Conservation (phyloP, 2,888 invertebrate species). For the Apoda limacodes region DNA sequence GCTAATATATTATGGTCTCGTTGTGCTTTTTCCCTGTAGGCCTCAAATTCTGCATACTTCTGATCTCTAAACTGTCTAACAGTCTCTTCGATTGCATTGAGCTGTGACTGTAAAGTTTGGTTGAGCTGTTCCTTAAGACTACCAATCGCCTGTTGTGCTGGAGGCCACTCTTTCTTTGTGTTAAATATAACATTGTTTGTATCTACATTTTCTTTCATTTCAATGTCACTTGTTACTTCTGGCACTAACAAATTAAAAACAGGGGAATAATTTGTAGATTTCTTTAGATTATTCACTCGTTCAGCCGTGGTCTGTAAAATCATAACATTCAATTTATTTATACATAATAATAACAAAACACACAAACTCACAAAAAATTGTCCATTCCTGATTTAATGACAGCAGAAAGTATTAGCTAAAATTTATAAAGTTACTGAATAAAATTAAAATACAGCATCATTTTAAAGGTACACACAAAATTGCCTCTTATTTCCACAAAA, state of each 20-base stretch:
- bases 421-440: too few species aligned
- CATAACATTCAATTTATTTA: too few species aligned
- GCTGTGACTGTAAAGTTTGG: slow-evolving; percentile 76
- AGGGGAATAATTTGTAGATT: slow-evolving; percentile 75
- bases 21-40: slow-evolving; percentile 77
- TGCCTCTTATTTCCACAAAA: too few species aligned
- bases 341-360: too few species aligned
- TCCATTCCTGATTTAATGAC: too few species aligned
- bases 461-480: too few species aligned
- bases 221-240: slow-evolving; percentile 60
- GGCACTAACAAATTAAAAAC: slow-evolving; percentile 78
- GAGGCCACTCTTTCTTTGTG: slow-evolving; percentile 49
- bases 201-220: slow-evolving; percentile 60
- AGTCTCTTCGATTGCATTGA: slow-evolving; percentile 78
- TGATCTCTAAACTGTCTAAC: slow-evolving; percentile 81
- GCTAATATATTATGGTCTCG: slow-evolving; percentile 77
- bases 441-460: too few species aligned
- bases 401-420: too few species aligned
- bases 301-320: slow-evolving; percentile 69
- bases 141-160: slow-evolving; percentile 66
- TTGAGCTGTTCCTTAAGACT: slow-evolving; percentile 76
- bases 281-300: slow-evolving; percentile 70
- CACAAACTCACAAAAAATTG: too few species aligned
- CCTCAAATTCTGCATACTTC: slow-evolving; percentile 80
- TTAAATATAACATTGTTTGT: slow-evolving; percentile 44